Percentiles rank a stretch among this genome's conserved stretches.
Evolutionary conservation across 2,888 invertebrate species (phyloP).

Genomic region (Bombylius discolor): DNA sequence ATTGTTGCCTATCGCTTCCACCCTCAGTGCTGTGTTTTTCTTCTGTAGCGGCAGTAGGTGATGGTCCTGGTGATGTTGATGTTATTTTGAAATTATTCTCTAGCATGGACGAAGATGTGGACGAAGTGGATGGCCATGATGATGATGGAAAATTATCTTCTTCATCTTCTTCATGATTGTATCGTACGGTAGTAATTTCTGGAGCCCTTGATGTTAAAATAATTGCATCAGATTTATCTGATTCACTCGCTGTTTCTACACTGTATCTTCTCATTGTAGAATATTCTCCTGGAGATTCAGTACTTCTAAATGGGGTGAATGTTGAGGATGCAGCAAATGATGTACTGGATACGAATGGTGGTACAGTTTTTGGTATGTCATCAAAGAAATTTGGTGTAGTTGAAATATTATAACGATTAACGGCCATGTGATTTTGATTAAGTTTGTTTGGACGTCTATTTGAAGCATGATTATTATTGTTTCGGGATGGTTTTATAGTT

Average conservation of each 20-base stretch:
- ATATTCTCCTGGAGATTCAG: not conserved
- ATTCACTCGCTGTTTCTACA: not conserved
- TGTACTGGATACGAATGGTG: not conserved
- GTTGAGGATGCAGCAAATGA: not conserved
- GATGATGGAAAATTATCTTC: not conserved
- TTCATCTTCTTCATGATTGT: not conserved
- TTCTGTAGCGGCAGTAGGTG: not conserved
- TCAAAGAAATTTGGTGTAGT: not conserved
- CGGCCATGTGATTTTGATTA: not conserved
- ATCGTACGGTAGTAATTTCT: not conserved
- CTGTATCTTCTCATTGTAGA: not conserved
- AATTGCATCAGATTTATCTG: slow-evolving; percentile 2
- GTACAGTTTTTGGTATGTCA: not conserved
- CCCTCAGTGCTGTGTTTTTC: not conserved
- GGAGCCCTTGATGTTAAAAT: slow-evolving; percentile 3
- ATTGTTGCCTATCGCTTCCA: not conserved
- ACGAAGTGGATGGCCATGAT: no score
- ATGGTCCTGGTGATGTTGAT: not conserved
- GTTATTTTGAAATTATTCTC: not conserved
- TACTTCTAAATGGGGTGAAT: not conserved
- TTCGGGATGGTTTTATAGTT: not conserved
- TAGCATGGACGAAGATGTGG: no score
- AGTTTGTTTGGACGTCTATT: not conserved
- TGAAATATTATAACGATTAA: not conserved
- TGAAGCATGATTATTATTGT: not conserved